Conservation (phyloP, 2,888 invertebrate species). For the Ceriagrion tenellum region DNA sequence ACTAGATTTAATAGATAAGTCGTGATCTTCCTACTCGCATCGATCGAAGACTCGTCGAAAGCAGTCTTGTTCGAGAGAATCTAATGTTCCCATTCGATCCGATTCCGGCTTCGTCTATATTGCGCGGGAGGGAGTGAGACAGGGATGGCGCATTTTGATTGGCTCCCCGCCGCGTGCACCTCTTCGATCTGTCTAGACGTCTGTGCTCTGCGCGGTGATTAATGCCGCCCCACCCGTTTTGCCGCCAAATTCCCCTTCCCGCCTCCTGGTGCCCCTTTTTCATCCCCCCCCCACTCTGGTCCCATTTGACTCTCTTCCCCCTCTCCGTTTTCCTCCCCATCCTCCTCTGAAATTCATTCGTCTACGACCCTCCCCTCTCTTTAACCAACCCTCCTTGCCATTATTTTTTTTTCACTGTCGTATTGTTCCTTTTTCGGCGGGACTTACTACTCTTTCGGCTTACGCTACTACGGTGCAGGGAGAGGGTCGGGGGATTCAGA, state of each 20-base stretch:
- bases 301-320: background rate
- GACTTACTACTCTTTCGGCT: background rate
- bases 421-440: slow-evolving; percentile 22
- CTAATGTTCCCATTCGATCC: too few species aligned
- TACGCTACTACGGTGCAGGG: background rate
- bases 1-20: too few species aligned
- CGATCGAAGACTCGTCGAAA: too few species aligned
- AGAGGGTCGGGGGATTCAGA: background rate
- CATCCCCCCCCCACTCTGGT: background rate
- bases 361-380: background rate
- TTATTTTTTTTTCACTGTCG: background rate
- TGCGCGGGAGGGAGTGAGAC: background rate
- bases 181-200: slow-evolving; percentile 65
- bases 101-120: too few species aligned
- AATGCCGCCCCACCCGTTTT: background rate
- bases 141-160: background rate
- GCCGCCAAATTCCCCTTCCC: background rate
- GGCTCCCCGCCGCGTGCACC: background rate
- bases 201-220: slow-evolving; percentile 41
- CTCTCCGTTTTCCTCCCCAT: background rate
- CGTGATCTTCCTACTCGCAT: too few species aligned
- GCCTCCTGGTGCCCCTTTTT: background rate
- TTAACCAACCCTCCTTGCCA: background rate
- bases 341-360: background rate
- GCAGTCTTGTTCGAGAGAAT: too few species aligned